Evolutionary conservation across 1,140 invertebrate genomes (phyloP), one percentile per base, ranked within the genome.

Genomic region (Papilio polyxenes): DNA sequence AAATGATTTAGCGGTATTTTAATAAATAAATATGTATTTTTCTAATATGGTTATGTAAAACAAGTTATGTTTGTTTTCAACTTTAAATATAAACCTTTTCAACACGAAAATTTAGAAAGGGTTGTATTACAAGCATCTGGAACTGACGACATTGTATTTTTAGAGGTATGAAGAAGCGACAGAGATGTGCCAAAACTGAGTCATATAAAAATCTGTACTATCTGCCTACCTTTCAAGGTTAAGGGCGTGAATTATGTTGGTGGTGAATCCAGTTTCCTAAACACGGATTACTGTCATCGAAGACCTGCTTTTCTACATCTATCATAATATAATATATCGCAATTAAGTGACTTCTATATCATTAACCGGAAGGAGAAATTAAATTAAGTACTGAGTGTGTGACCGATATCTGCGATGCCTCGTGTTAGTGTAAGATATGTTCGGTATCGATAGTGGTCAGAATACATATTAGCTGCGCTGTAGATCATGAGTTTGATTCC

Each of bases 361-460:
- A 59, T 20, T 59, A 20, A 59, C 56, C 56, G 56, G 56, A 59
- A 59, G 53, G 81, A 76, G 51, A 76, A 51, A 62, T 62, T 75
- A 74, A 59, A 76, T 44, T 59, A 59, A 59, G 56, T 59, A 59
- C 56, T 59, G 17, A 59, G 56, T 59, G 56, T 59, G 56, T 20
- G 56, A 20, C n/a, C 56, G 56, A 59, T 59, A 59, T 59, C 56
- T 20, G 56, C 56, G n/a, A 59, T 59, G 7, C 56, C n/a, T 59
- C 17, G 56, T n/a, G n/a, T 59, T 17, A 59, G 56, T 20, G n/a
- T 59, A 20, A 9, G 56, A 59, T 59, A 59, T 17, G 8, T 9
- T 20, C 17, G 17, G 17, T n/a, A 59, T 53, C 51, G 51, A 13
- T 15, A 53, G 51, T 53, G 15, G 51, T 53, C 15, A 53, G 15